phyloP scores from a whole-genome alignment of 1,140 invertebrate genomes.

The Spodoptera frugiperda region DNA sequence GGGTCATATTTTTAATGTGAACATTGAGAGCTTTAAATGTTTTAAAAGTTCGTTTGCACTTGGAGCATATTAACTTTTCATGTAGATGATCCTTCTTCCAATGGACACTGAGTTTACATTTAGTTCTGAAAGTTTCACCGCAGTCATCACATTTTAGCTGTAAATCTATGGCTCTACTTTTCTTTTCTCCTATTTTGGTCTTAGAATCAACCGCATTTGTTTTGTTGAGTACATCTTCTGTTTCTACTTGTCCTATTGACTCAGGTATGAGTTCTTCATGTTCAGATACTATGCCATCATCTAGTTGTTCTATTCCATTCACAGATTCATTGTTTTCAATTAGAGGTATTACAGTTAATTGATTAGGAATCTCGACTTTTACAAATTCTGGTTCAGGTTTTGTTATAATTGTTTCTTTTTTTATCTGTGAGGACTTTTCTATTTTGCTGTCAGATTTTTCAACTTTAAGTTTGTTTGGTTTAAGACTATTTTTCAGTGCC shows the following conservation, averaged over 20 bases:
- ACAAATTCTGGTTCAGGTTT: too few relatives aligned
- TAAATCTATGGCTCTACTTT: slow-evolving; percentile 58
- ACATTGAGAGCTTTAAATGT: slow-evolving; percentile 64
- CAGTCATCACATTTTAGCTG: slow-evolving; percentile 75
- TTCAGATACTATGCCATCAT: neutral
- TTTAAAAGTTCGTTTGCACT: slow-evolving; percentile 72
- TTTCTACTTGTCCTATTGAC: neutral
- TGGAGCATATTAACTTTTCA: slow-evolving; percentile 60
- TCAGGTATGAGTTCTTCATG: neutral
- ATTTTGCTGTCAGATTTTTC: neutral
- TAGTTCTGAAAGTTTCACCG: slow-evolving; percentile 70
- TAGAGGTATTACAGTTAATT: too few relatives aligned
- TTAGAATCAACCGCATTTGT: slow-evolving; percentile 20
- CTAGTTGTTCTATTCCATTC: neutral
- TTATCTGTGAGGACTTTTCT: neutral
- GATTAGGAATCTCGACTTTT: too few relatives aligned
- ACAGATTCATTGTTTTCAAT: neutral
- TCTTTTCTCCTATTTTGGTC: slow-evolving; percentile 33
- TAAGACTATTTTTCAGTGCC: too few relatives aligned
- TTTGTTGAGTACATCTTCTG: neutral
- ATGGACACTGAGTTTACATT: slow-evolving; percentile 77
- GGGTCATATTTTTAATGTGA: slow-evolving; percentile 60
- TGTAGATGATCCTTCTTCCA: slow-evolving; percentile 73
- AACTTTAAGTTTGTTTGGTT: neutral
- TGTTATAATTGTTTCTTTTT: neutral